Base-by-base conservation (phyloP, 2,113 vertebrate genomes). In the Grus americana region DNA sequence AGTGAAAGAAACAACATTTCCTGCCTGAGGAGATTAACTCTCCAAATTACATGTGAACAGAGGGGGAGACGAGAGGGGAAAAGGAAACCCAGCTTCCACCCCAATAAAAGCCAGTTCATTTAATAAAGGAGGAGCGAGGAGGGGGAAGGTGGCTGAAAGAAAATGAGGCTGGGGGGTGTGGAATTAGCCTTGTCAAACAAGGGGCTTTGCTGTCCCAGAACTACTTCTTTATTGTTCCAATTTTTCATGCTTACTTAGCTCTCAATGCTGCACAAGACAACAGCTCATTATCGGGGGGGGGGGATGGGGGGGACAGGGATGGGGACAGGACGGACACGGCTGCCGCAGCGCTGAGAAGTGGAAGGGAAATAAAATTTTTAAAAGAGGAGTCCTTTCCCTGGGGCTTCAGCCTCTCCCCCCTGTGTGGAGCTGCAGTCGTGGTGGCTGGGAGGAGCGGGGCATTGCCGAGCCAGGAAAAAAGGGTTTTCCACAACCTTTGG, bases 221-320 rank as follows among this genome's bases (percentile, higher is more conserved):
- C 96, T 95, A 95, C 98, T 98, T 98, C 98, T 98, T 98, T 98
- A 99, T 98, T 98, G 98, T 98, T 98, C 98, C 98, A 98, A 98
- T 98, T 98, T 98, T 99, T 99, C 98, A 99, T 98, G 98, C 98
- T 99, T 98, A 98, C 99, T 99, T 99, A 98, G 98, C 97, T 97
- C 97, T 99, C 98, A 99, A 99, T 99, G 97, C 98, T 97, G 97
- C 98, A 92, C 98, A 98, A 97, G 98, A 98, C 98, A 98, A 98
- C 98, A 98, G 98, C 98, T 98, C 97, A 96, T 98, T 98, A 98
- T 95, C 88, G 96, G 96, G 96, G 95, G 96, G 95, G 96, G 97
- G 92, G 92, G 57, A 42, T 6, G 44, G 42, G 88, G 44, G 42
- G 88, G 95, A 96, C 62, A 44, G 62, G 81, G 24, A 32, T 34